These are phyloP conservation scores for Drosophila bunnanda DNA, from an alignment of 2,888 invertebrate genomes.

Conservation along the genomic window DNA sequence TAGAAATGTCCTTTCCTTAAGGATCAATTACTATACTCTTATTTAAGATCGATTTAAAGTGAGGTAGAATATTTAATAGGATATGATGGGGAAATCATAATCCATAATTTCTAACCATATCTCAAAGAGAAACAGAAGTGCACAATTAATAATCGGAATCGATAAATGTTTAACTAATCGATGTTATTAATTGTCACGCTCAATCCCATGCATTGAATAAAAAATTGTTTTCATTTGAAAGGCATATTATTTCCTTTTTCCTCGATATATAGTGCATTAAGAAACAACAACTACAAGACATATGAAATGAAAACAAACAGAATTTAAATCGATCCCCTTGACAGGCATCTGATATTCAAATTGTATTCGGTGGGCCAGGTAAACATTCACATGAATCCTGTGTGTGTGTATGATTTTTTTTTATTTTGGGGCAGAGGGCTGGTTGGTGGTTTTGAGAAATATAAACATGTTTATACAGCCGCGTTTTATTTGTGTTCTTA, in stretches of 20 bases:
- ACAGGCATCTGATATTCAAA: not conserved
- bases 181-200: not conserved
- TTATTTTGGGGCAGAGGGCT: not conserved
- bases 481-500: conserved; percentile 4
- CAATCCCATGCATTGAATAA: not conserved
- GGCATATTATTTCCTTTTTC: not conserved
- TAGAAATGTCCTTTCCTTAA: conserved; percentile 36
- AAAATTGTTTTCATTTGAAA: not conserved
- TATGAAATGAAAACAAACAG: not conserved
- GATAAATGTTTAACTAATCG: not conserved
- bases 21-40: not conserved
- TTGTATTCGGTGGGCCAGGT: conserved; percentile 4
- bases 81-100: not conserved
- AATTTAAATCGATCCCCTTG: not conserved
- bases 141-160: not conserved
- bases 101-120: not conserved
- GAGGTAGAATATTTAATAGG: not conserved
- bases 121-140: not conserved
- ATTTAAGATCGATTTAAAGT: not conserved
- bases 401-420: not conserved
- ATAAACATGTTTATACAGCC: not conserved
- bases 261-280: not conserved
- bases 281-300: not conserved
- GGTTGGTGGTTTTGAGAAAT: not conserved
- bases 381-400: conserved; percentile 1